These are phyloP conservation scores for Tricholauxania praeusta DNA, from an alignment of 2,888 invertebrate genomes.

Conservation along the genomic window DNA sequence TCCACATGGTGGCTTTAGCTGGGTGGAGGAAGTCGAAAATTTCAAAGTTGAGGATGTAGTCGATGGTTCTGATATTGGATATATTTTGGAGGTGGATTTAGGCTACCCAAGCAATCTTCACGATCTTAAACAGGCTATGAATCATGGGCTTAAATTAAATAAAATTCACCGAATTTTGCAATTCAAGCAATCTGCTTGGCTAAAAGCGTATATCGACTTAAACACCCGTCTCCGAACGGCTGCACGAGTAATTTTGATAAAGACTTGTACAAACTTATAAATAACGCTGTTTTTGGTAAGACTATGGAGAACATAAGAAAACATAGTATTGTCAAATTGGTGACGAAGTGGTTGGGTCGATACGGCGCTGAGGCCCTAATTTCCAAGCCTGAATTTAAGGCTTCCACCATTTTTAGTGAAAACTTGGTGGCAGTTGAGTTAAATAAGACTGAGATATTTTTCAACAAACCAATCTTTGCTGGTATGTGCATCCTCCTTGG, in stretches of 20 bases:
- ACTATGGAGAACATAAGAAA: conserved; percentile 46
- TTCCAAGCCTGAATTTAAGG: not conserved
- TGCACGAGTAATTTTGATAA: conserved; percentile 31
- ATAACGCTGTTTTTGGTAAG: conserved; percentile 44
- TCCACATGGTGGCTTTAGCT: conserved; percentile 54
- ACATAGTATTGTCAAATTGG: conserved; percentile 39
- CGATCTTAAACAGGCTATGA: conserved; percentile 50
- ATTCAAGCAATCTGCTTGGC: conserved; percentile 55
- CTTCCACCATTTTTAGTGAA: not conserved
- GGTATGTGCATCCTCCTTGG: no score
- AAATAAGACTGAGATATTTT: not conserved
- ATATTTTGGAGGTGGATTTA: conserved; percentile 50
- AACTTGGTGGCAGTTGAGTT: not conserved
- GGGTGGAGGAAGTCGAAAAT: conserved; percentile 44
- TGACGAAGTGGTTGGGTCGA: conserved; percentile 35
- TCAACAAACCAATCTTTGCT: not conserved
- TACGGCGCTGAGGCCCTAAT: not conserved
- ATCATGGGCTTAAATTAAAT: conserved; percentile 52
- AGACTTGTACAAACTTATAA: not conserved
- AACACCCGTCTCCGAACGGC: conserved; percentile 13
- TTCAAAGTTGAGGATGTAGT: conserved; percentile 38
- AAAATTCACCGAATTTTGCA: conserved; percentile 54
- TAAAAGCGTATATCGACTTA: conserved; percentile 47
- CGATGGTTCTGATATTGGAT: conserved; percentile 45
- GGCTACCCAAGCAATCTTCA: conserved; percentile 18